phyloP scores from a whole-genome alignment of 1,140 invertebrate species.

The Drosophila kikkawai region DNA sequence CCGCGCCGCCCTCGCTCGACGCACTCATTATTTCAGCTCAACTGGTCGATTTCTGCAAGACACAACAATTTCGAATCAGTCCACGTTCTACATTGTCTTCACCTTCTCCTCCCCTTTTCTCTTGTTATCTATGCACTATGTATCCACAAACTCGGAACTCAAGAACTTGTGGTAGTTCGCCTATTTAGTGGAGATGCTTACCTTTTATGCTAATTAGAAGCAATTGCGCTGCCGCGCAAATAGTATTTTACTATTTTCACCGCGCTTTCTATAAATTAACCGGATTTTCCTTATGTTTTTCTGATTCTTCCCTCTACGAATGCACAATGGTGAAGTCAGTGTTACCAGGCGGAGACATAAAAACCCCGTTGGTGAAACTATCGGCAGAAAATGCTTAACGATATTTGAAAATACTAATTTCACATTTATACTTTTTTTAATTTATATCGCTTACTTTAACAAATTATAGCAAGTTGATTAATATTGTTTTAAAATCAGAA shows the following conservation, averaged over 20 bases:
- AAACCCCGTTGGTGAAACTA: no score
- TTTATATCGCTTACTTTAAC: no score
- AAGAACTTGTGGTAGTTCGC: neutral
- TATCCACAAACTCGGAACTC: conserved; percentile 12
- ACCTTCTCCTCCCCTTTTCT: conserved; percentile 24
- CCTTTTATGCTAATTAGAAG: conserved; percentile 11
- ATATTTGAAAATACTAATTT: no score
- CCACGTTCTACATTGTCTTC: conserved; percentile 28
- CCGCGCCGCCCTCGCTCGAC: conserved; percentile 71
- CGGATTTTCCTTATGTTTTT: conserved; percentile 18
- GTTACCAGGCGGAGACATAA: neutral
- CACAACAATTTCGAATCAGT: conserved; percentile 15
- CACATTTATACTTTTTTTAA: no score
- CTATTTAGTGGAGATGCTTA: conserved; percentile 6
- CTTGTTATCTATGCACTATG: conserved; percentile 59
- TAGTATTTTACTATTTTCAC: conserved; percentile 4
- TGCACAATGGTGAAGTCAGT: neutral
- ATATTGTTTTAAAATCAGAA: no score
- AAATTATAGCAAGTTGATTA: no score
- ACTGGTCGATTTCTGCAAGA: conserved; percentile 61
- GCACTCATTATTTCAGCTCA: conserved; percentile 71
- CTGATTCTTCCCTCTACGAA: conserved; percentile 6
- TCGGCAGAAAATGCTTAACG: no score
- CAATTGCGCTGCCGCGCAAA: neutral
- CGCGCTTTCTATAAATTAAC: conserved; percentile 1